Conservation (phyloP, 1,140 invertebrate genomes). For the Rhagoletis zephyria region DNA sequence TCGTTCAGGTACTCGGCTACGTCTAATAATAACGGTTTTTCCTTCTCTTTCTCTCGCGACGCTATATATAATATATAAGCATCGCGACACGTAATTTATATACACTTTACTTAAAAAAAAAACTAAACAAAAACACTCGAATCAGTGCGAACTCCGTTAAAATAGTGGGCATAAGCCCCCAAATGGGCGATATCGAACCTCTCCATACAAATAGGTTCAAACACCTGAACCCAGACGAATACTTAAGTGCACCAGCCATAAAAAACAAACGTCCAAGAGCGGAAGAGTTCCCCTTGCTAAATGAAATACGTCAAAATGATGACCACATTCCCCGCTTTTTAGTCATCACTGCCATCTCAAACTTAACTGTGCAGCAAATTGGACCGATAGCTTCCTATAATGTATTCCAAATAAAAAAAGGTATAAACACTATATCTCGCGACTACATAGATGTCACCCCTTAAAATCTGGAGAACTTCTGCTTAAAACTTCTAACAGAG, state of each 20-base stretch:
- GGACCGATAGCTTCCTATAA: slow-evolving; percentile 29
- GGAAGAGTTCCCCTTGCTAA: background rate
- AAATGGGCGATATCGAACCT: slow-evolving; percentile 15
- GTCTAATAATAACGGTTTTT: too few relatives aligned
- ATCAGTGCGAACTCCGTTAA: too few relatives aligned
- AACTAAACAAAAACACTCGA: too few relatives aligned
- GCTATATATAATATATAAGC: too few relatives aligned
- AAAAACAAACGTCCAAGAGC: background rate
- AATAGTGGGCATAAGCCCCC: too few relatives aligned
- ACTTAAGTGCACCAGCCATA: background rate
- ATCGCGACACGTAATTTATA: too few relatives aligned
- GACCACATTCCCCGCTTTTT: slow-evolving; percentile 34
- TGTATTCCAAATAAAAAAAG: slow-evolving; percentile 48
- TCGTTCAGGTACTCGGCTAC: too few relatives aligned
- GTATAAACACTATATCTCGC: background rate
- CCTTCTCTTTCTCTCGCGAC: too few relatives aligned
- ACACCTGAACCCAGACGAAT: background rate
- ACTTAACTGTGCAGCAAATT: background rate
- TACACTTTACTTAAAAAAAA: too few relatives aligned
- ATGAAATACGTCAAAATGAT: background rate
- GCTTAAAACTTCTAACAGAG: slow-evolving; percentile 10
- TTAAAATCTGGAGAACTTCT: slow-evolving; percentile 6
- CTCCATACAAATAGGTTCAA: background rate
- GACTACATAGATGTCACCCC: slow-evolving; percentile 14
- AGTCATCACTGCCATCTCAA: background rate